phyloP scores from a whole-genome alignment of 1,140 invertebrate genomes.

The Aphelenchoides fujianensis region DNA sequence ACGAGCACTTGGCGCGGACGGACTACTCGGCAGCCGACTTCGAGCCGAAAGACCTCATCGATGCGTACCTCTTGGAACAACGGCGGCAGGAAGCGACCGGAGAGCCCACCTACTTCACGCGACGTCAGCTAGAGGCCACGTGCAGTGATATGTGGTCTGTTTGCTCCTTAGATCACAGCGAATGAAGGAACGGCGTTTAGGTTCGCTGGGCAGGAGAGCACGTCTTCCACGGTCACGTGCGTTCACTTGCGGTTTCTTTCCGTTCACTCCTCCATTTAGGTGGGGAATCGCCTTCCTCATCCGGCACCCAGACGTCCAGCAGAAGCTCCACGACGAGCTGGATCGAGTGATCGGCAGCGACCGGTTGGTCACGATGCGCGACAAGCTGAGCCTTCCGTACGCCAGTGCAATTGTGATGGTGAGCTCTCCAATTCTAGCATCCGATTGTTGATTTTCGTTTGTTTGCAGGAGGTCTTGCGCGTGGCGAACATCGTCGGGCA shows the following conservation, averaged over 20 bases:
- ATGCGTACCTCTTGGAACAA: slow-evolving; percentile 22
- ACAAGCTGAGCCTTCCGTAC: slow-evolving; percentile 18
- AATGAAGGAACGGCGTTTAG: background rate
- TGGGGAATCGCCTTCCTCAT: slow-evolving; percentile 31
- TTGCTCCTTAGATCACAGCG: background rate
- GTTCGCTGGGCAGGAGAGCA: slow-evolving; percentile 22
- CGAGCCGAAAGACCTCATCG: slow-evolving; percentile 19
- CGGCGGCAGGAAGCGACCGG: background rate
- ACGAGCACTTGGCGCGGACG: slow-evolving; percentile 23
- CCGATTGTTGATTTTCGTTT: too few species aligned
- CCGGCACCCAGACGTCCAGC: slow-evolving; percentile 24
- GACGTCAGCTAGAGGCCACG: background rate
- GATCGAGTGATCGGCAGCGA: slow-evolving; percentile 29
- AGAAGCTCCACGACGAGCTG: slow-evolving; percentile 36
- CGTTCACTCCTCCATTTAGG: too few species aligned
- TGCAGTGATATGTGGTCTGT: background rate
- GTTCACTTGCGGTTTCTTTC: too few species aligned
- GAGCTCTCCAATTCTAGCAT: too few species aligned
- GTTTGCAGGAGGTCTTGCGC: too few species aligned
- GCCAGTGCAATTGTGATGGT: slow-evolving; percentile 20
- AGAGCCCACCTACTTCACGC: background rate
- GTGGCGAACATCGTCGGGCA: slow-evolving; percentile 24
- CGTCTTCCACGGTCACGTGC: background rate
- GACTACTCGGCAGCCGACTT: background rate
- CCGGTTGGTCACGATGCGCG: slow-evolving; percentile 7